These are phyloP conservation scores for Eupithecia abbreviata DNA, from an alignment of 2,888 invertebrate species.

Conservation along the genomic window DNA sequence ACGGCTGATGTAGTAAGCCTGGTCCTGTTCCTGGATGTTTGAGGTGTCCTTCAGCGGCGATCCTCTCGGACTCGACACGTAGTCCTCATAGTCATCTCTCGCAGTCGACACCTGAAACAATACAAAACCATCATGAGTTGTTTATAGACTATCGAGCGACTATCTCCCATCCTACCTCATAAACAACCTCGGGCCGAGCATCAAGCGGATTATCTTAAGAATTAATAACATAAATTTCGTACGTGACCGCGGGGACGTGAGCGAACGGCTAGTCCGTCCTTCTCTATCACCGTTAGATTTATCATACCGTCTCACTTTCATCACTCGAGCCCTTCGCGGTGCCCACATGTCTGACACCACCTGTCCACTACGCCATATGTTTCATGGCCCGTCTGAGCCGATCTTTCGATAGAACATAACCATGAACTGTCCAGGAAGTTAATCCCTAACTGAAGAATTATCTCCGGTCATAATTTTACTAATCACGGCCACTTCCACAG, in stretches of 20 bases:
- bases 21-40: slow-evolving; percentile 72
- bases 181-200: slow-evolving; percentile 50
- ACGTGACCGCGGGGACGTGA: slow-evolving; percentile 48
- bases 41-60: slow-evolving; percentile 79
- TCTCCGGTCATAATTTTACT: slow-evolving; percentile 38
- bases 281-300: slow-evolving; percentile 57
- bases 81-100: slow-evolving; percentile 78
- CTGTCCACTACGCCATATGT: slow-evolving; percentile 68
- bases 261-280: slow-evolving; percentile 56
- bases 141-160: slow-evolving; percentile 42
- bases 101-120: slow-evolving; percentile 73
- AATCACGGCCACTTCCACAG: slow-evolving; percentile 41
- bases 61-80: slow-evolving; percentile 73
- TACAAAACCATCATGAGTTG: slow-evolving; percentile 46
- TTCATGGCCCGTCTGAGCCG: slow-evolving; percentile 48
- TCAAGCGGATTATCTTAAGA: slow-evolving; percentile 64
- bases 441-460: slow-evolving; percentile 40
- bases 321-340: slow-evolving; percentile 71
- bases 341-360: slow-evolving; percentile 73
- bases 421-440: slow-evolving; percentile 68
- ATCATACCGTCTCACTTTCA: slow-evolving; percentile 57
- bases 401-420: slow-evolving; percentile 51
- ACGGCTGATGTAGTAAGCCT: slow-evolving; percentile 75
- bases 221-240: slow-evolving; percentile 64
- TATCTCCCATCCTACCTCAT: slow-evolving; percentile 38